Conservation (phyloP, 1,140 invertebrate species). For the Drosophila azteca region DNA sequence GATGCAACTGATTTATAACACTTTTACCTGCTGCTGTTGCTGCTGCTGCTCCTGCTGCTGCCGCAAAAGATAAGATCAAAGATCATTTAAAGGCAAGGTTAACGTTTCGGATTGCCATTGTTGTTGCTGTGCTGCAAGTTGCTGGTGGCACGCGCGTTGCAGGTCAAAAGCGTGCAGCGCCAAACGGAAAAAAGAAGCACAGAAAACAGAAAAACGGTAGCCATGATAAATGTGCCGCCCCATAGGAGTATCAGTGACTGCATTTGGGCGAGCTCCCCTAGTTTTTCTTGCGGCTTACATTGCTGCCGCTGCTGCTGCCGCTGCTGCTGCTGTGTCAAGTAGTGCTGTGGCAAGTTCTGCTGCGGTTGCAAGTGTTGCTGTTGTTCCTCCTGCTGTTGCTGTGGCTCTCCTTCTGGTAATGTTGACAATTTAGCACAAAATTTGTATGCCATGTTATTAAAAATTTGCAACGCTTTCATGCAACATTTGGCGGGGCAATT, state of each 20-base stretch:
- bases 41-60: conserved; percentile 2
- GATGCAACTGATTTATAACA: conserved; percentile 40
- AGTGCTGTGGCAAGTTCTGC: conserved; percentile 5
- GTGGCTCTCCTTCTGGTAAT: conserved; percentile 43
- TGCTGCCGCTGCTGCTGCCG: not conserved
- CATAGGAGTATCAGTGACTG: conserved; percentile 14
- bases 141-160: conserved; percentile 52
- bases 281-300: conserved; percentile 13
- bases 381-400: conserved; percentile 1
- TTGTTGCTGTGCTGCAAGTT: conserved; percentile 20
- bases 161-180: conserved; percentile 76
- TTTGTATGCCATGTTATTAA: conserved; percentile 73
- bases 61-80: conserved; percentile 66
- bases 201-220: conserved; percentile 56
- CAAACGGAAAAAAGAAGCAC: not conserved
- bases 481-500: conserved; percentile 67
- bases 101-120: conserved; percentile 46
- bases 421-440: conserved; percentile 81
- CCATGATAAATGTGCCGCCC: conserved; percentile 52
- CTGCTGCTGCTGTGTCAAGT: conserved; percentile 18
- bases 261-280: too few species aligned
- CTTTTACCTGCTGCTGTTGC: conserved; percentile 53
- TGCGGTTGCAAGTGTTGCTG: conserved; percentile 20
- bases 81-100: conserved; percentile 55
- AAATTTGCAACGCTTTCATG: conserved; percentile 72